Percentiles rank a stretch among this genome's conserved stretches.
phyloP scores from a whole-genome alignment of 2,888 invertebrate species.

The Deroplatys truncata region DNA sequence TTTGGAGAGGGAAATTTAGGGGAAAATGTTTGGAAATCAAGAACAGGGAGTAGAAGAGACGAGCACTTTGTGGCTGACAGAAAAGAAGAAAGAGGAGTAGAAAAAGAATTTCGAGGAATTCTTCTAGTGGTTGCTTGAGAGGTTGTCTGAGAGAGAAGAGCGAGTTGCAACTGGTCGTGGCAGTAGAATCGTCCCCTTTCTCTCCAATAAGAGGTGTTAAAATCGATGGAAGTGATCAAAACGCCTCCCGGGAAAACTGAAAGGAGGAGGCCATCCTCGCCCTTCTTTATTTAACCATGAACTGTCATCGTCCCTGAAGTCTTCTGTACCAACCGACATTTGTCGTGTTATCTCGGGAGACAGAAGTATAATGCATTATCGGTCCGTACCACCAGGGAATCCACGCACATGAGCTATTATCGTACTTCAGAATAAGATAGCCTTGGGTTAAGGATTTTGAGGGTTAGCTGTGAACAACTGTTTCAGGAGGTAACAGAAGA shows the following conservation, averaged over 20 bases:
- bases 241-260: not conserved
- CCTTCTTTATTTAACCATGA: not conserved
- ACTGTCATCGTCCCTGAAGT: not conserved
- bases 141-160: not conserved
- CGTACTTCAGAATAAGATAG: no score
- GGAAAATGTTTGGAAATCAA: not conserved
- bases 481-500: no score
- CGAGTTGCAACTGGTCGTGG: not conserved
- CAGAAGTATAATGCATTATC: not conserved
- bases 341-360: not conserved
- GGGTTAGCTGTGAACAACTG: no score
- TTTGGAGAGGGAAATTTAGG: not conserved
- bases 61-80: not conserved
- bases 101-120: not conserved
- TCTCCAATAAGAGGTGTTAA: not conserved
- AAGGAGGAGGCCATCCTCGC: not conserved
- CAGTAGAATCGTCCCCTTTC: not conserved
- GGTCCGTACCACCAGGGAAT: not conserved
- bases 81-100: not conserved
- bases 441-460: no score
- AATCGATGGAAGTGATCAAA: not conserved
- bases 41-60: not conserved
- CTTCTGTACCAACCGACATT: not conserved
- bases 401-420: not conserved
- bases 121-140: not conserved